phyloP scores from a whole-genome alignment of 2,888 invertebrate species.

The Pachycephus smyrnensis region DNA sequence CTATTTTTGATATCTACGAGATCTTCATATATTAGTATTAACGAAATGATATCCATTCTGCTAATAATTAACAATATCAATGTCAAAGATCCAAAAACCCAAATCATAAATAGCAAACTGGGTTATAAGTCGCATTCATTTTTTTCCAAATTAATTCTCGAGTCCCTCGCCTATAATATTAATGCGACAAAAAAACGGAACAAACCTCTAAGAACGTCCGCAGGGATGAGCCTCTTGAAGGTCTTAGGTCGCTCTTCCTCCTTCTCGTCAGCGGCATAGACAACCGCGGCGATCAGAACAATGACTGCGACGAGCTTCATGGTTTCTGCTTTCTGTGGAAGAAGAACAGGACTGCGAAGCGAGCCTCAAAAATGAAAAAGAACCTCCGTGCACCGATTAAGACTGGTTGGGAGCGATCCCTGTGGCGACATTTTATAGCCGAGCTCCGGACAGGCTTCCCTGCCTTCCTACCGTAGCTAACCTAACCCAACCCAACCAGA shows the following conservation, averaged over 20 bases:
- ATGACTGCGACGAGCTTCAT: slow-evolving; percentile 69
- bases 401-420: slow-evolving; percentile 62
- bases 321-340: slow-evolving; percentile 26
- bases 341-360: slow-evolving; percentile 13
- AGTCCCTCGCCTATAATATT: not conserved
- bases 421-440: slow-evolving; percentile 60
- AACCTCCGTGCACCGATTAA: slow-evolving; percentile 52
- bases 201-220: slow-evolving; percentile 90
- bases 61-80: not conserved
- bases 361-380: slow-evolving; percentile 31
- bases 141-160: not conserved
- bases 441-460: slow-evolving; percentile 56
- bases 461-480: slow-evolving; percentile 24
- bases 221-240: slow-evolving; percentile 86
- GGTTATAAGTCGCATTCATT: too few relatives aligned
- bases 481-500: not conserved
- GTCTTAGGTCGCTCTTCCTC: slow-evolving; percentile 76
- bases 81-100: not conserved
- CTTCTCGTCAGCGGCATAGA: slow-evolving; percentile 67
- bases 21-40: not conserved
- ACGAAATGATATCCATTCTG: not conserved
- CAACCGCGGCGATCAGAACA: slow-evolving; percentile 69
- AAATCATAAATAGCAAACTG: not conserved
- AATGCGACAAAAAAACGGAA: slow-evolving; percentile 33
- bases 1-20: slow-evolving; percentile 27